Evolutionary conservation across 1,140 invertebrate genomes (phyloP).

Genomic region (Diploscapter pachys): DNA sequence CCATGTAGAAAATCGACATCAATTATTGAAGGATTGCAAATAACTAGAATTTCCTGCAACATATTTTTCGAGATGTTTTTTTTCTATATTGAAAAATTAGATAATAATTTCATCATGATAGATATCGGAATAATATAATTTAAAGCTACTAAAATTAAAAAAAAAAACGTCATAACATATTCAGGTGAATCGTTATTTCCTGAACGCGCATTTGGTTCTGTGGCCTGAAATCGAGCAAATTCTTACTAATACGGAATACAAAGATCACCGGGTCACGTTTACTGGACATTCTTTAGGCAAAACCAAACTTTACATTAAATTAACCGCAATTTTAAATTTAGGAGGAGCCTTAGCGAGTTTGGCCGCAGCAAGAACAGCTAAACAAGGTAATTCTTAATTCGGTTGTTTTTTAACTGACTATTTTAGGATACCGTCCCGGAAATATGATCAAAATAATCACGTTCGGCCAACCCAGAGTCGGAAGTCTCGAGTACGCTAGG

Average conservation of each 20-base stretch:
- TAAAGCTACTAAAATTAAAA: background rate
- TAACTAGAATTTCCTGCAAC: no score
- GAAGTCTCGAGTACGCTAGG: slow-evolving; percentile 27
- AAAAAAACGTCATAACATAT: background rate
- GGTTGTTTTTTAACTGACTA: background rate
- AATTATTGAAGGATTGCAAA: no score
- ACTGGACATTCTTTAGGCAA: slow-evolving; percentile 10
- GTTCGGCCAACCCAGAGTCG: slow-evolving; percentile 38
- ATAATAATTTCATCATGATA: no score
- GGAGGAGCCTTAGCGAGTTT: slow-evolving; percentile 36
- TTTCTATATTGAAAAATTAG: no score
- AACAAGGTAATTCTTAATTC: slow-evolving; percentile 9
- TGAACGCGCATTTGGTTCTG: slow-evolving; percentile 23
- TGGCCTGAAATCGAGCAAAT: slow-evolving; percentile 24
- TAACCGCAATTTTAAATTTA: no score
- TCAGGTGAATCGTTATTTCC: slow-evolving; percentile 37
- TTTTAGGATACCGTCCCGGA: slow-evolving; percentile 18
- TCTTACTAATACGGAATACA: slow-evolving; percentile 15
- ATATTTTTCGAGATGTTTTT: no score
- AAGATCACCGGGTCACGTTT: background rate
- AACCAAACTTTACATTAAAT: no score
- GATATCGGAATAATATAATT: background rate
- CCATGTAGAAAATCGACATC: no score
- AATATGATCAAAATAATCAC: slow-evolving; percentile 6
- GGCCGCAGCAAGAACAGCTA: slow-evolving; percentile 24